phyloP scores from a whole-genome alignment of 2,888 invertebrate genomes.

The Drosophila picticornis region DNA sequence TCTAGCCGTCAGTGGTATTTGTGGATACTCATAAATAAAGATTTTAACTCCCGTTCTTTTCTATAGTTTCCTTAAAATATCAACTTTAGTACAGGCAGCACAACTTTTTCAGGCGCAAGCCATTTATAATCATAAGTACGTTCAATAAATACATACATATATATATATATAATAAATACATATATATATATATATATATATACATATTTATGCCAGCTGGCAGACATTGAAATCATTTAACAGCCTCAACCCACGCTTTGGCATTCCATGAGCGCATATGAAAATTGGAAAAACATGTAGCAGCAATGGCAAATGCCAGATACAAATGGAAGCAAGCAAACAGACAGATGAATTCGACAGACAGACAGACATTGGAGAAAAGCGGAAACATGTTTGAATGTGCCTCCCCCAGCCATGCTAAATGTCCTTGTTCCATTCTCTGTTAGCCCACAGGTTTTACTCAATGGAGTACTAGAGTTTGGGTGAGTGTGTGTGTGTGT shows the following conservation, averaged over 20 bases:
- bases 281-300: conserved; percentile 77
- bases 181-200: background rate
- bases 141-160: background rate
- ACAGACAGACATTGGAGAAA: conserved; percentile 44
- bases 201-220: conserved; percentile 9
- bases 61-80: conserved; percentile 1
- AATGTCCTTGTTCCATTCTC: conserved; percentile 3
- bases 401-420: background rate
- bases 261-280: conserved; percentile 34
- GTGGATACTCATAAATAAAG: background rate
- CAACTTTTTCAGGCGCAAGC: background rate
- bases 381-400: conserved; percentile 73
- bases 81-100: background rate
- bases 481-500: conserved; percentile 1
- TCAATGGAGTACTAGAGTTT: conserved; percentile 6
- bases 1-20: background rate
- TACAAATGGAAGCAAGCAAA: conserved; percentile 23
- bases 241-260: conserved; percentile 13
- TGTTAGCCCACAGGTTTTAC: conserved; percentile 7
- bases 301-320: conserved; percentile 52
- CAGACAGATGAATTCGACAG: conserved; percentile 16
- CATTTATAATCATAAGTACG: background rate
- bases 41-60: background rate
- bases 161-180: background rate
- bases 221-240: conserved; percentile 51